These are phyloP conservation scores for Andrena cerasifolii DNA, from an alignment of 1,140 invertebrate genomes.

Conservation along the genomic window DNA sequence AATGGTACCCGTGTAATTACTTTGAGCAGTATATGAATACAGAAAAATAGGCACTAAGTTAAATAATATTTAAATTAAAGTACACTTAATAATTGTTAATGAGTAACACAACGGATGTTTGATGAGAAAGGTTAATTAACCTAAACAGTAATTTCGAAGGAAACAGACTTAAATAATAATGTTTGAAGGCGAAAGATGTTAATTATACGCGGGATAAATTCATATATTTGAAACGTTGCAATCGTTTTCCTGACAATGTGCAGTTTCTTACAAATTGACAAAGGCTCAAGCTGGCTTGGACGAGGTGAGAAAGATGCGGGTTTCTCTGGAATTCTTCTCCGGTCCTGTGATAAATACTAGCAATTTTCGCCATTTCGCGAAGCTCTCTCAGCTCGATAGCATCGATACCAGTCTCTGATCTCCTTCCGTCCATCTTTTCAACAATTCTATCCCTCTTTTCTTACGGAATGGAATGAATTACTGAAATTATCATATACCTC, in stretches of 20 bases:
- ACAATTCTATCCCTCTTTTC: constrained; percentile 4
- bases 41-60: no score
- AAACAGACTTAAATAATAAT: no score
- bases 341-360: constrained; percentile 67
- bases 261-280: constrained; percentile 71
- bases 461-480: background rate
- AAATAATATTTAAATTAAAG: no score
- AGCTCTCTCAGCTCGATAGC: constrained; percentile 65
- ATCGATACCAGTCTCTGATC: background rate
- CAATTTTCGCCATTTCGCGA: constrained; percentile 70
- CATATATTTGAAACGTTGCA: background rate
- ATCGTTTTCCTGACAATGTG: background rate
- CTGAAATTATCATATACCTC: background rate
- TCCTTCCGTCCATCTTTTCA: background rate
- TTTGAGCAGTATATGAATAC: no score
- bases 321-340: constrained; percentile 68
- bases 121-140: no score
- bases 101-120: no score
- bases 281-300: constrained; percentile 70
- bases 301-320: constrained; percentile 68
- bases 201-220: background rate
- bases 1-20: no score
- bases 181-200: no score
- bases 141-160: no score
- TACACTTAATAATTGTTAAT: no score